Conservation (phyloP, 2,888 invertebrate genomes). For the Lasioglossum villosulum region DNA sequence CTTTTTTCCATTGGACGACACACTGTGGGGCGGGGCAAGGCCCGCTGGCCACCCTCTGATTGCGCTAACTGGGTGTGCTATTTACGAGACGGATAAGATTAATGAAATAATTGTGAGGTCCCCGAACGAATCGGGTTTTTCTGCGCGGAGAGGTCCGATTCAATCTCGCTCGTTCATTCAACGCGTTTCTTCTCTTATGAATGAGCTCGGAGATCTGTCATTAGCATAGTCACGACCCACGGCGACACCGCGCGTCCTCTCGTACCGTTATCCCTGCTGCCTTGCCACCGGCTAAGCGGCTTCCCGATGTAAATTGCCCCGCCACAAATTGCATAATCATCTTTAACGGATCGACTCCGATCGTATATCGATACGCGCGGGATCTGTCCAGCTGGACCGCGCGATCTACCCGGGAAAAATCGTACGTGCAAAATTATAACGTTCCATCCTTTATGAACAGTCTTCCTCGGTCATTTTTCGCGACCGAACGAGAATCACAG, state of each 20-base stretch:
- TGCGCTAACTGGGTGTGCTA: no score
- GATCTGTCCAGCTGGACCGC: background rate
- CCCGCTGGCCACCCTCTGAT: no score
- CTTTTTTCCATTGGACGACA: no score
- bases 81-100: background rate
- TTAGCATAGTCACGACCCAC: constrained; percentile 76
- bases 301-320: constrained; percentile 68
- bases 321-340: constrained; percentile 76
- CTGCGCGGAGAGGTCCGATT: background rate
- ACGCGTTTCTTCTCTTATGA: constrained; percentile 63
- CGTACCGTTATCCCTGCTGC: constrained; percentile 77
- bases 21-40: no score
- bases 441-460: background rate
- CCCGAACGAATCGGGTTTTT: background rate
- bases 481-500: background rate
- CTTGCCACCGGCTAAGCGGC: constrained; percentile 77
- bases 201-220: constrained; percentile 68
- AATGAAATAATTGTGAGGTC: background rate
- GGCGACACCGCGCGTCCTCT: constrained; percentile 74
- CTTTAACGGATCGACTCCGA: constrained; percentile 60
- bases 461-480: background rate
- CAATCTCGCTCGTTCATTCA: constrained; percentile 56
- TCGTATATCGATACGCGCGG: constrained; percentile 19
- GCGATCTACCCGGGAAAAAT: constrained; percentile 1
- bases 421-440: constrained; percentile 11